These are phyloP conservation scores for Chauna torquata DNA, from an alignment of 2,113 vertebrate genomes.

Conservation along the genomic window DNA sequence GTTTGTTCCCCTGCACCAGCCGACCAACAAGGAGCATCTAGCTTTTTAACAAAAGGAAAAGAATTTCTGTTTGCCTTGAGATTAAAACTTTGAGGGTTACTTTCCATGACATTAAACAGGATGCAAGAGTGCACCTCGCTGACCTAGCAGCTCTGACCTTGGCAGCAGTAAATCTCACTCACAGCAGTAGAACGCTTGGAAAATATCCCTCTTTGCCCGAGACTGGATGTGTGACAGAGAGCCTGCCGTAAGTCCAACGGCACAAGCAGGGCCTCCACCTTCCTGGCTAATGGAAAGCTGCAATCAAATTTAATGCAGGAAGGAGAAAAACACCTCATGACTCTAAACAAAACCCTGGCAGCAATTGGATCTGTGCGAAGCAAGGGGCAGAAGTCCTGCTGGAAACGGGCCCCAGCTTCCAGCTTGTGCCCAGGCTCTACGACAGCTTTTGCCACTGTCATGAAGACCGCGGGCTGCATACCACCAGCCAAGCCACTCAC, in stretches of 20 bases:
- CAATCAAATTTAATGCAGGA: accelerated
- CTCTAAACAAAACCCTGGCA: background rate
- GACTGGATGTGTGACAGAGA: accelerated
- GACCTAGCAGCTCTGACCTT: background rate
- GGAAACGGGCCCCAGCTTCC: no score
- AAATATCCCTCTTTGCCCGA: background rate
- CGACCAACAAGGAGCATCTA: background rate
- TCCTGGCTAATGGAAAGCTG: background rate
- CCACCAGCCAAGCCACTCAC: background rate
- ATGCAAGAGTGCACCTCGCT: background rate
- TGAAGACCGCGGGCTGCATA: background rate
- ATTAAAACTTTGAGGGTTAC: accelerated
- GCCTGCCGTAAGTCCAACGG: background rate
- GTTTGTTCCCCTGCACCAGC: background rate
- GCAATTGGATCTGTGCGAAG: accelerated
- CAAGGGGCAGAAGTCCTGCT: background rate
- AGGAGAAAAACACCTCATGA: accelerated
- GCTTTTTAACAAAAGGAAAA: background rate
- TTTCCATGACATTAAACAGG: background rate
- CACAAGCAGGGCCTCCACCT: background rate
- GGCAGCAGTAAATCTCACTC: background rate
- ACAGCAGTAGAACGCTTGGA: accelerated
- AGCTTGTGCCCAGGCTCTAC: background rate
- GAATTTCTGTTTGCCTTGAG: background rate
- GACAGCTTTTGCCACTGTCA: background rate